Conservation (phyloP, 2,113 vertebrate genomes). For the Panthera tigris region DNA sequence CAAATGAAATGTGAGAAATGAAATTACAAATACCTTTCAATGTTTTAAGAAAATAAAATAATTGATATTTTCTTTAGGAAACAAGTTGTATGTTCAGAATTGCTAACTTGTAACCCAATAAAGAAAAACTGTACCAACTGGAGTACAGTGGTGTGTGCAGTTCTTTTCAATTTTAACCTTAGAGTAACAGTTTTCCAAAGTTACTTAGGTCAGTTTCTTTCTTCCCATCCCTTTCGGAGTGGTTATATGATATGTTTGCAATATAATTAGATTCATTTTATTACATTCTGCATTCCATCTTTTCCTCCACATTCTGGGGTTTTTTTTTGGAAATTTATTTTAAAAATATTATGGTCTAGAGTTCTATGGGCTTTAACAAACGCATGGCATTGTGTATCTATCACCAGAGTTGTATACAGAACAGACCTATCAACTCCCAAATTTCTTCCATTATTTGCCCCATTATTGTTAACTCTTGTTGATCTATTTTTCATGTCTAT, state of each 20-base stretch:
- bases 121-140: background rate
- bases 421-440: background rate
- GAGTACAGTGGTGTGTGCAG: background rate
- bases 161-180: background rate
- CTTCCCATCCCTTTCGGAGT: background rate
- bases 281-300: background rate
- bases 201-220: background rate
- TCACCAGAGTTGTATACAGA: background rate
- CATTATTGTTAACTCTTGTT: background rate
- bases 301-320: background rate
- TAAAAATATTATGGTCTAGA: background rate
- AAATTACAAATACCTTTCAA: background rate
- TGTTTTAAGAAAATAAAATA: background rate
- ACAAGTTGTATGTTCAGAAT: constrained; percentile 4
- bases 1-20: background rate
- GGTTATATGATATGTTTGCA: background rate
- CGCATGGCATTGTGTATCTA: background rate
- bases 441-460: background rate
- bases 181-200: background rate
- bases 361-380: background rate
- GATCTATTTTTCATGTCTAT: background rate
- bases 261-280: background rate
- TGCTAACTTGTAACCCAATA: background rate
- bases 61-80: constrained; percentile 12
- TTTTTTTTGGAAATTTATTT: background rate